Evolutionary conservation across 2,888 invertebrate genomes (phyloP).

Genomic region (Amaurobius ferox): DNA sequence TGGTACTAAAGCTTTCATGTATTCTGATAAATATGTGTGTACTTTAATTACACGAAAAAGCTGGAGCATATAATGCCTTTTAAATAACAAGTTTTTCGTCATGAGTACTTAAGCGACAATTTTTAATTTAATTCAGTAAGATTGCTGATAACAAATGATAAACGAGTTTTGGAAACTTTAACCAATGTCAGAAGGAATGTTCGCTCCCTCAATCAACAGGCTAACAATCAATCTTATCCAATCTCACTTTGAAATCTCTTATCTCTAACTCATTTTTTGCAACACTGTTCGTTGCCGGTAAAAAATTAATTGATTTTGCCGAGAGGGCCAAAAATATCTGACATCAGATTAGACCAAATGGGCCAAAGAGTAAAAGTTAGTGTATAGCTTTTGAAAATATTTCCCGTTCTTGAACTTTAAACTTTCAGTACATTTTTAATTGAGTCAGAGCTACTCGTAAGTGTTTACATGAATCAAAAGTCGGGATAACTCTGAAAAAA

Average conservation of each 20-base stretch:
- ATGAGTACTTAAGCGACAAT: conserved; percentile 41
- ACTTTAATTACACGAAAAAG: background rate
- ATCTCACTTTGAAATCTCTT: conserved; percentile 58
- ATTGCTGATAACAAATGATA: conserved; percentile 41
- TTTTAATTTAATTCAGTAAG: conserved; percentile 58
- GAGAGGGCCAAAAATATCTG: conserved; percentile 13
- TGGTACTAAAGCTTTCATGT: background rate
- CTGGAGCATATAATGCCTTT: background rate
- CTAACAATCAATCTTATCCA: conserved; percentile 45
- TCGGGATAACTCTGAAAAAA: no score
- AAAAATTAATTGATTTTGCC: conserved; percentile 64
- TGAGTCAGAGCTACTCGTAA: no score
- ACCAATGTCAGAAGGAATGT: conserved; percentile 48
- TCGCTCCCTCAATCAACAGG: conserved; percentile 51
- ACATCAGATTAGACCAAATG: conserved; percentile 39
- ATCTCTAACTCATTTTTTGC: conserved; percentile 34
- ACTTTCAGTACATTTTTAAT: conserved; percentile 48
- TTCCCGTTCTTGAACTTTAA: conserved; percentile 40
- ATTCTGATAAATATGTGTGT: background rate
- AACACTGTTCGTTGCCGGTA: conserved; percentile 22
- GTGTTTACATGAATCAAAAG: no score
- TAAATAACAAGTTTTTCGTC: conserved; percentile 55
- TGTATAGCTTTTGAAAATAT: conserved; percentile 18
- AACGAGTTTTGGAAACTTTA: conserved; percentile 37
- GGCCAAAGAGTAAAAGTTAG: conserved; percentile 41